Percentiles rank a stretch among this genome's conserved stretches.
Evolutionary conservation across 2,888 invertebrate genomes (phyloP).

Genomic region (Melanargia galathea): DNA sequence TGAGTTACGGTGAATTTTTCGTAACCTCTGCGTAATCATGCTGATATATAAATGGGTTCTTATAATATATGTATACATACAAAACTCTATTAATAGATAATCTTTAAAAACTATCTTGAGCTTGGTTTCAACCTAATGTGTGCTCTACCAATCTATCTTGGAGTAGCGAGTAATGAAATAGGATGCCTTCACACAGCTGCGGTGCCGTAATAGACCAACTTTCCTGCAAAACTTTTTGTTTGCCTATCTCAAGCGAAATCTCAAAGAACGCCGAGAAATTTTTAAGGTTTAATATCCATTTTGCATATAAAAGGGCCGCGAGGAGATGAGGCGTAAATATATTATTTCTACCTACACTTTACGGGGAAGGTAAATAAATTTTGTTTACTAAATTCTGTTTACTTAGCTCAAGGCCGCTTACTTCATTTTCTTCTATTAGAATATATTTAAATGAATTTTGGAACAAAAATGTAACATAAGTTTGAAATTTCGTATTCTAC

Average conservation of each 20-base stretch:
- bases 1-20: too few species aligned
- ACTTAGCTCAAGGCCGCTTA: slow-evolving; percentile 27
- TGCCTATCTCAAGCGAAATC: slow-evolving; percentile 10
- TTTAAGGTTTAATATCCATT: slow-evolving; percentile 36
- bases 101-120: too few species aligned
- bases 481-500: background rate
- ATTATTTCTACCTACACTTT: slow-evolving; percentile 36
- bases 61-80: too few species aligned
- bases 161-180: background rate
- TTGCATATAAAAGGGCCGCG: slow-evolving; percentile 36
- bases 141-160: too few species aligned
- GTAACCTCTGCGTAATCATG: too few species aligned
- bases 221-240: slow-evolving; percentile 3
- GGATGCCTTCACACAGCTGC: background rate
- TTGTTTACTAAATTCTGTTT: slow-evolving; percentile 36
- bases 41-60: too few species aligned
- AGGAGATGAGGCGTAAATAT: slow-evolving; percentile 37
- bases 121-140: too few species aligned
- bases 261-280: slow-evolving; percentile 16
- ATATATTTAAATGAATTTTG: background rate
- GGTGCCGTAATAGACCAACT: background rate
- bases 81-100: too few species aligned
- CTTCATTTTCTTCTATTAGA: background rate
- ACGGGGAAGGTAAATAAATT: slow-evolving; percentile 32
- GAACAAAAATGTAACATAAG: background rate